Conservation (phyloP, 2,797 vertebrate species). For the Bovichtus variegatus region DNA sequence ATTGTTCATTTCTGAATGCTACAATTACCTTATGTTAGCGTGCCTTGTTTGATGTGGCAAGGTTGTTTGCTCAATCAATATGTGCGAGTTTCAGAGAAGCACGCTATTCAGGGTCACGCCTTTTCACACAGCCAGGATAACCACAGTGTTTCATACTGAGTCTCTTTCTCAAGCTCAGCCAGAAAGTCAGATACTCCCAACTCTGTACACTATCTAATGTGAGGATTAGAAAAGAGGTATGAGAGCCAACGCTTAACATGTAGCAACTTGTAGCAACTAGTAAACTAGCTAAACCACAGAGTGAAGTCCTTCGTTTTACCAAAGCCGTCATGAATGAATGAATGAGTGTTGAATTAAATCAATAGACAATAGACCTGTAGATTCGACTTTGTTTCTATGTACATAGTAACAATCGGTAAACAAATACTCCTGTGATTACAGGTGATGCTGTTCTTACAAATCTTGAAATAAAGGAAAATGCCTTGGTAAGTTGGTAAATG, state of each 20-base stretch:
- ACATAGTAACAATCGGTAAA: slow-evolving; percentile 16
- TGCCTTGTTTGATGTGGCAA: not conserved
- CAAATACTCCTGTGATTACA: slow-evolving; percentile 70
- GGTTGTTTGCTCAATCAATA: slow-evolving; percentile 7
- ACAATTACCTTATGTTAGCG: too few species aligned
- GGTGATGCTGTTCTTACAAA: slow-evolving; percentile 93
- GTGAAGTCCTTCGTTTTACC: not conserved
- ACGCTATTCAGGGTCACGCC: slow-evolving; percentile 62
- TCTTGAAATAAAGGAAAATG: slow-evolving; percentile 99
- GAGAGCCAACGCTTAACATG: slow-evolving; percentile 1
- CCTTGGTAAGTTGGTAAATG: slow-evolving; percentile 87
- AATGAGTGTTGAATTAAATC: not conserved
- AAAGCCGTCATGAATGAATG: not conserved
- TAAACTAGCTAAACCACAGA: too few species aligned
- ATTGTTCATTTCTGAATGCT: not conserved
- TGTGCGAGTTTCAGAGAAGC: slow-evolving; percentile 5
- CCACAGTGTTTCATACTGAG: not conserved
- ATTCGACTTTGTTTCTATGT: not conserved
- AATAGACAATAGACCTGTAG: too few species aligned
- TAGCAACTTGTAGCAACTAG: slow-evolving; percentile 2
- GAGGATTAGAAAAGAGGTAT: not conserved
- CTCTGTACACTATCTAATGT: not conserved
- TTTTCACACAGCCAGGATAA: slow-evolving; percentile 32
- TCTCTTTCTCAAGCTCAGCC: not conserved
- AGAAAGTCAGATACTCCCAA: not conserved